Base-by-base conservation (phyloP, 2,797 vertebrate species). In the Sus cebifrons region DNA sequence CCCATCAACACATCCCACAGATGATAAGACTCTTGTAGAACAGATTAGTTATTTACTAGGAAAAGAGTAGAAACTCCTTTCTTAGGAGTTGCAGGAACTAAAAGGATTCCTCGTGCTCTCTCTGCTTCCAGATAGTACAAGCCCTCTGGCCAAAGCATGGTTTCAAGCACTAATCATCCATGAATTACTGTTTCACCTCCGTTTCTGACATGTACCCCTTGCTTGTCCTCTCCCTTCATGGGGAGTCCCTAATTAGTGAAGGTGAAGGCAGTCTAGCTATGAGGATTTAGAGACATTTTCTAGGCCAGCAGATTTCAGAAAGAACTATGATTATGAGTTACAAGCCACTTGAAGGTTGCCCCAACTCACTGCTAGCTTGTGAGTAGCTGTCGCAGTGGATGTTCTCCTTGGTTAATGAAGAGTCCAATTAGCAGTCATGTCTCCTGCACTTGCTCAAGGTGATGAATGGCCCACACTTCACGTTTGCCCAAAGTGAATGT, bases 231-330 rank as follows among this genome's bases (percentile, higher is more conserved):
- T 67, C 10, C 91, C 77, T 95, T 75, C 36, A 36, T 0, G 0
- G 62, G 52, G 10, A 96, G 58, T 86, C 54, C 18, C 25, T 85
- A 70, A 89, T 96, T 86, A 89, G 58, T 77, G 49, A 78, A 89
- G 56, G n/a, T 85, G 23, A 85, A 68, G 85, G 20, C 9, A 70
- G 73, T 64, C 94, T 71, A 64, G 71, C 92, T 44, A n/a, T 67
- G 74, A 96, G 40, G 23, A 92, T 95, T 96, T 78, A 91, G 74
- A 92, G 56, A 84, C 73, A 78, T 87, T 92, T 92, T 96, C 91
- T 79, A 90, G 77, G 65, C 40, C 40, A 62, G 62, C 49, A 70
- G 60, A 77, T 91, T 97, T 91, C 27, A 75, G 68, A 21, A 81
- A 71, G 64, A 94, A 89, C 91, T 89, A 84, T 29, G 56, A 60